Evolutionary conservation across 1,140 invertebrate species (phyloP), one percentile per base, ranked within the genome.

Genomic region (Eriocheir sinensis): DNA sequence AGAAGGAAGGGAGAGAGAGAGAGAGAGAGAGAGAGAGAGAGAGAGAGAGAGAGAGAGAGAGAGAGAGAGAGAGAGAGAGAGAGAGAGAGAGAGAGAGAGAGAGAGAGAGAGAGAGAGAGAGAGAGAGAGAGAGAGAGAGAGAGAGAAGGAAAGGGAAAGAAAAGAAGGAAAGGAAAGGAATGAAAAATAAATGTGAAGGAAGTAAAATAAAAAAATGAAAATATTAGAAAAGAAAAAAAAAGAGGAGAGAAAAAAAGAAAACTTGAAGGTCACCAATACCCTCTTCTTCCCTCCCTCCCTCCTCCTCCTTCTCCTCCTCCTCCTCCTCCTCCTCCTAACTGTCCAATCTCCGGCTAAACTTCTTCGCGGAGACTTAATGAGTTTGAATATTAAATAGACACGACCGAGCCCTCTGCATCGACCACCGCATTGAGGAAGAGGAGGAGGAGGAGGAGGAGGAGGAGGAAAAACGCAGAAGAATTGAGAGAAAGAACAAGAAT

Each of bases 111-210:
- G 41, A 38, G 34, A 91, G 53, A 38, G 34, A 36, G 89, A 91
- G 53, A 91, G 53, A 38, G 30, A 38, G 34, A 79, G n/a, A 79
- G 53, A 72, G 34, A 72, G 53, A 38, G 34, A 91, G 60, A 91
- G 89, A 79, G 44, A 38, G 53, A 72, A 15, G 21, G 34, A 79
- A 3, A 91, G 15, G 44, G 30, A 72, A 34, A 91, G 48, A 72
- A 21, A 79, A 32, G 36, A 2, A n/a, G 44, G n/a, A 17, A 2
- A 34, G 17, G 36, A 17, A 38, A 27, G 30, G 40, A 41, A 89
- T 3, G 30, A 40, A 17, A 40, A 30, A 36, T 12, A 53, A 72
- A 36, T 2, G 89, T 34, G 48, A 91, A 4, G 38, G 17, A 0
- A 40, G 27, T 17, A 15, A 40, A 34, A 32, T 9, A 21, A 32